Percentiles rank a stretch among this genome's conserved stretches.
phyloP scores from a whole-genome alignment of 2,888 invertebrate genomes.

The Eristalinus sepulchralis region DNA sequence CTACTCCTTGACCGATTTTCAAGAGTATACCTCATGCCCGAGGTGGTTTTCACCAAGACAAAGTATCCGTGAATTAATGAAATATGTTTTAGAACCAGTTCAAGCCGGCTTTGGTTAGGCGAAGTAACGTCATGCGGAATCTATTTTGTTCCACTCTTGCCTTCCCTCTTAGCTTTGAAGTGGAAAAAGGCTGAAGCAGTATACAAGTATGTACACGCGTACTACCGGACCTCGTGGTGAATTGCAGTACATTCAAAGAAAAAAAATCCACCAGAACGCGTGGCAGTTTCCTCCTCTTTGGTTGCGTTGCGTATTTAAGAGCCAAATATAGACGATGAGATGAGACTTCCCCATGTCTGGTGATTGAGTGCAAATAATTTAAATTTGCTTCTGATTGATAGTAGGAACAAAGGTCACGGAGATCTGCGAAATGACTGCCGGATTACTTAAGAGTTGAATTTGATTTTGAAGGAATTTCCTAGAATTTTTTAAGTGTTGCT shows the following conservation, averaged over 20 bases:
- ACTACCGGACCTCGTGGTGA: slow-evolving; percentile 16
- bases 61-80: slow-evolving; percentile 24
- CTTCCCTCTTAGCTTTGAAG: not conserved
- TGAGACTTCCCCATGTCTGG: not conserved
- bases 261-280: not conserved
- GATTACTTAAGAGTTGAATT: not conserved
- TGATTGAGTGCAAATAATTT: not conserved
- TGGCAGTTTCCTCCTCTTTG: slow-evolving; percentile 2
- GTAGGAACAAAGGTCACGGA: not conserved
- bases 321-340: not conserved
- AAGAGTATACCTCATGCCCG: not conserved
- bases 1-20: slow-evolving; percentile 34
- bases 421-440: not conserved
- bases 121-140: slow-evolving; percentile 19
- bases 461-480: not conserved
- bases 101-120: slow-evolving; percentile 1
- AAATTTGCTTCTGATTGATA: not conserved
- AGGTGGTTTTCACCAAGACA: not conserved
- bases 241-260: slow-evolving; percentile 8
- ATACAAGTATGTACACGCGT: not conserved
- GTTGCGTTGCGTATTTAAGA: not conserved
- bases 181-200: not conserved
- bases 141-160: not conserved
- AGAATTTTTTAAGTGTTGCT: not conserved
- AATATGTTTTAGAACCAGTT: slow-evolving; percentile 30